Base-by-base conservation (phyloP, 2,888 invertebrate species). In the Drosophila mercatorum region DNA sequence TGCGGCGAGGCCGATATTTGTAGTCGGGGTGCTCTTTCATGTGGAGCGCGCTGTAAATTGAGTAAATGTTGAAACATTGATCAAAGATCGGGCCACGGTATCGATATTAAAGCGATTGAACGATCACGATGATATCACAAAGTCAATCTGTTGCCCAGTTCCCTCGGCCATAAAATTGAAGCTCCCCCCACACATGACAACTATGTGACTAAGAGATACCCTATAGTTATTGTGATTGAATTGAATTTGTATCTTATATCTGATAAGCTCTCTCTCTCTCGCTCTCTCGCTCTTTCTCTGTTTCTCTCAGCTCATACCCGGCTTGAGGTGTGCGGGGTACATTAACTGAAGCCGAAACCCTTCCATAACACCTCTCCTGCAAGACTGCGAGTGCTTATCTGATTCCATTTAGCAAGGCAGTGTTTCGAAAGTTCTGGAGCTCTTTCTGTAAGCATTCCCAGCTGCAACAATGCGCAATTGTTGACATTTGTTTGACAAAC, bases 1-100 rank as follows among this genome's bases (percentile, higher is more conserved):
- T 97, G 89, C 97, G 94, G 62, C 97, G 94, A 12, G 97, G 97
- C 51, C 97, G 95, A 94, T 97, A 97, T 93, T 97, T 97, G 94
- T 97, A 97, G 93, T 97, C 97, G 7, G 97, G 97, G 90, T 97
- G 97, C 91, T 97, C 97, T 93, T 97, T 97, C 97, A 97, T 97
- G 94, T 97, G 97, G 12, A 97, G 94, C 43, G 97, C 97, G 92
- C 97, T 97, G 95, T 34, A 90, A 92, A 79, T 75, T 72, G 74
- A 86, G 72, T 75, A 86, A 86, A 86, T 76, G 78, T 79, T 82
- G 81, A 56, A 76, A 72, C 65, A 77, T 72, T 78, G 80, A 88
- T 83, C 75, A 83, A 83, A 80, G 80, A 80, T 78, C 78, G 75
- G 47, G 46, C 60, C 38, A 61, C 51, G 72, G 73, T 60, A 75